Percentiles rank a stretch among this genome's conserved stretches.
Conservation (phyloP, 2,797 vertebrate genomes). For the Cynodonichthys magdalenae region DNA sequence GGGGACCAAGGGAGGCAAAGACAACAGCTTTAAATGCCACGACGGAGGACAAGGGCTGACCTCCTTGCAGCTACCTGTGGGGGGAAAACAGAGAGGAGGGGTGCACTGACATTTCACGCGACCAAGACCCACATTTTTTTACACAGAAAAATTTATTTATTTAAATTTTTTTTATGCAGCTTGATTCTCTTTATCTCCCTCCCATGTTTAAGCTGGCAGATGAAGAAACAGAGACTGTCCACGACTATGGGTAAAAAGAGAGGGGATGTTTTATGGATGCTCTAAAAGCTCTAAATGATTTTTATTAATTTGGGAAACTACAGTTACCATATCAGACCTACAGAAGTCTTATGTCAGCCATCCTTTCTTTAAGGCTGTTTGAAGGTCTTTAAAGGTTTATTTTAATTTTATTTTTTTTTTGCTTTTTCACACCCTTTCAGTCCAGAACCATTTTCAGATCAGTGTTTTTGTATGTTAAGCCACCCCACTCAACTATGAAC, state of each 20-base stretch:
- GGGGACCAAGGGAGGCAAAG: slow-evolving; percentile 41
- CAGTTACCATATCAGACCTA: background rate
- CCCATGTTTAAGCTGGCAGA: slow-evolving; percentile 4
- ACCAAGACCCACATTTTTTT: slow-evolving; percentile 28
- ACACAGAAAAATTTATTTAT: slow-evolving; percentile 35
- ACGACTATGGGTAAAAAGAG: background rate
- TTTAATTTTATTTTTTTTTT: too few relatives aligned
- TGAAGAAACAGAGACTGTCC: background rate
- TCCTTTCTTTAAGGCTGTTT: too few relatives aligned
- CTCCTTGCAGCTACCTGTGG: slow-evolving; percentile 68
- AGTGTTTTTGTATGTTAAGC: too few relatives aligned
- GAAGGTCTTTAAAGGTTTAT: too few relatives aligned
- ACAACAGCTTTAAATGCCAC: slow-evolving; percentile 72
- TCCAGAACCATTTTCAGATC: too few relatives aligned
- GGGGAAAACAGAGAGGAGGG: slow-evolving; percentile 52
- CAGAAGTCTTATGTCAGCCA: too few relatives aligned
- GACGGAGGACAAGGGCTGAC: slow-evolving; percentile 51
- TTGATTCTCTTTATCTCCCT: slow-evolving; percentile 21
- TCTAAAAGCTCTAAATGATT: background rate
- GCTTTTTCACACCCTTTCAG: too few relatives aligned
- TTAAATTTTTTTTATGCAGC: slow-evolving; percentile 31
- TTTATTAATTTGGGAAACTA: background rate
- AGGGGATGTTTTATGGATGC: background rate
- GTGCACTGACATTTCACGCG: slow-evolving; percentile 72
- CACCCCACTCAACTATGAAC: too few relatives aligned